Base-by-base conservation (phyloP, 37 sponge, comb jelly and placozoan genomes). In the Chondrilla cf. caribensis region DNA sequence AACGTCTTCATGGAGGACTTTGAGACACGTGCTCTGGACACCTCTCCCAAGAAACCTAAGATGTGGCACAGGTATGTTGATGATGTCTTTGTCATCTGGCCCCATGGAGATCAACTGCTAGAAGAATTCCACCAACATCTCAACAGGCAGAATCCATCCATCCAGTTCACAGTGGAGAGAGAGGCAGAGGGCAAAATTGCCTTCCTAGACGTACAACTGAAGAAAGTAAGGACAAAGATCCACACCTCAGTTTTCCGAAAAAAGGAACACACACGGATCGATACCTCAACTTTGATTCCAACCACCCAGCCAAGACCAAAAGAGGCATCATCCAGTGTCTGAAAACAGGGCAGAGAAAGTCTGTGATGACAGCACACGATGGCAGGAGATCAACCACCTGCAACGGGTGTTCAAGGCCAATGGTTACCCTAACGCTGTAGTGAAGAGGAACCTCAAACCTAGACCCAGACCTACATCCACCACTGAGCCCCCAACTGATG, bases 61-160 rank as follows among this genome's bases (percentile, higher is more conserved):
- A 28, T 41, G 67, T 81, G 81, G 81, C 21, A 22, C 28, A 33
- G 81, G 37, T 81, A 81, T 11, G 81, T 81, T 8, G 81, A 81
- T 81, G 81, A 81, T 29, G 33, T 29, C 4, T 67, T 67, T 33
- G 33, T 33, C 68, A 67, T 26, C 32, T 67, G 68, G 68, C 64
- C 22, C 66, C 67, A 65, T 37, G 44, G 67, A 28, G 42, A 41
- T 2, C 19, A 60, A 3, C 35, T 33, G 2, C 2, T 39, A 42
- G 2, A 60, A 26, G 21, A 3, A n/a, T 78, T 78, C 79, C 79
- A 78, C 41, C 28, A 39, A 24, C 44, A 60, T 66, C 67, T 65
- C 0, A 65, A 64, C 58, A 24, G 32, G n/a, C 42, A 62, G 3
- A 17, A 81, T 43, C 64, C n/a, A 18, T 37, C 41, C 28, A 60